Percentiles rank a stretch among this genome's conserved stretches.
These are phyloP conservation scores for Tenthredo livida DNA, from an alignment of 2,888 invertebrate species.

Conservation along the genomic window DNA sequence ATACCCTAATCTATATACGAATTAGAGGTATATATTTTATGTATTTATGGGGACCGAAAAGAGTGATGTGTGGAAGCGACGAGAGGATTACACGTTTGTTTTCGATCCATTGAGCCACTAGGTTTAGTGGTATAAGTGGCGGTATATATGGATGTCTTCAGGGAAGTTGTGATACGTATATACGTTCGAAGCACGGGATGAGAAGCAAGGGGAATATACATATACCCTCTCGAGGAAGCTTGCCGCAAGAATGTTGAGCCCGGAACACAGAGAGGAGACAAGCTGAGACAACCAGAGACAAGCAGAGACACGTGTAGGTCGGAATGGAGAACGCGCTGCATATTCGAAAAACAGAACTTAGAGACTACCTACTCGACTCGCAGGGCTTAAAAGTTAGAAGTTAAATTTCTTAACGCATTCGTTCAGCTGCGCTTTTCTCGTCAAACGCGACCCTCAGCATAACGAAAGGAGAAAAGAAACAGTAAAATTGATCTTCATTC, in stretches of 20 bases:
- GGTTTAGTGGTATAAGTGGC: constrained; percentile 57
- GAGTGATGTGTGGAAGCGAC: constrained; percentile 62
- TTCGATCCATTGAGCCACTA: constrained; percentile 58
- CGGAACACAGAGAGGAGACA: constrained; percentile 69
- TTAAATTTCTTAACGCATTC: constrained; percentile 37
- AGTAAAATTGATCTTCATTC: neutral
- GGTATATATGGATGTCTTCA: neutral
- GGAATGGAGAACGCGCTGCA: constrained; percentile 63
- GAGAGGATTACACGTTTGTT: constrained; percentile 74
- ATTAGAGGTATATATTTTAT: constrained; percentile 16
- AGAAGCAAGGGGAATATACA: constrained; percentile 54
- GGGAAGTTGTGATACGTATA: neutral
- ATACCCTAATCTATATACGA: neutral
- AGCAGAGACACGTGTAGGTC: constrained; percentile 75
- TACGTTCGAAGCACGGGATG: constrained; percentile 27
- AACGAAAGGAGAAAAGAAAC: constrained; percentile 31
- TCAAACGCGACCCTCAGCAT: constrained; percentile 63
- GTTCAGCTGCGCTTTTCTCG: constrained; percentile 76
- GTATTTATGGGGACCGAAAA: constrained; percentile 4
- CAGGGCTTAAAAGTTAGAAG: constrained; percentile 38
- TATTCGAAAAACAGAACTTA: neutral
- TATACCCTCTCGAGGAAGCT: constrained; percentile 40
- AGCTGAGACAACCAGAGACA: constrained; percentile 73
- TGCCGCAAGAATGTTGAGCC: constrained; percentile 71
- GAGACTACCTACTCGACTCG: neutral